Percentiles rank a stretch among this genome's conserved stretches.
Conservation (phyloP, 2,888 invertebrate genomes). For the Phortica okadai region DNA sequence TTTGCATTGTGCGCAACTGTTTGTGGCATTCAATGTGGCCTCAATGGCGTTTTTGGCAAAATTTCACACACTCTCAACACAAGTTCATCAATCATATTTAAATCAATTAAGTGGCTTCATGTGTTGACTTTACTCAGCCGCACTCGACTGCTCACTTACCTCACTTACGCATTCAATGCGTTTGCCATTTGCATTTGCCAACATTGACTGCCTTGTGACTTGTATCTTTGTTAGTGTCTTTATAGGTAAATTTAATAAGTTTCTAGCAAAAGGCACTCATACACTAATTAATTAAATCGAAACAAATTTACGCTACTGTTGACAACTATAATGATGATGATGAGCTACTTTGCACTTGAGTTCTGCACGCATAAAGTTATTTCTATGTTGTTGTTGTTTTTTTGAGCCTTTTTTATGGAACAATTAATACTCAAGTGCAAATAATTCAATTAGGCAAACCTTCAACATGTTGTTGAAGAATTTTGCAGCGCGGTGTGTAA, state of each 20-base stretch:
- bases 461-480: not conserved
- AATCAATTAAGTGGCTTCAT: conserved; percentile 56
- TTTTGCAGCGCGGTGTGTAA: not conserved
- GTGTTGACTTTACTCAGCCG: conserved; percentile 24
- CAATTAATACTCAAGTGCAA: conserved; percentile 30
- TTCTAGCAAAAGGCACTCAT: conserved; percentile 25
- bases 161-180: not conserved
- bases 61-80: conserved; percentile 9
- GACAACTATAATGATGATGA: not conserved
- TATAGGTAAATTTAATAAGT: conserved; percentile 1
- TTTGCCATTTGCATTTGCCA: not conserved
- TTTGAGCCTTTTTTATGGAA: conserved; percentile 1
- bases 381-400: not conserved
- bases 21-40: not conserved
- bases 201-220: too few relatives aligned
- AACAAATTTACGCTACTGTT: conserved; percentile 14
- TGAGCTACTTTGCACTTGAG: not conserved
- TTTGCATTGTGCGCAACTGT: conserved; percentile 9
- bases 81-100: conserved; percentile 59
- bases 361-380: not conserved
- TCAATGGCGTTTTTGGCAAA: not conserved
- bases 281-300: conserved; percentile 27
- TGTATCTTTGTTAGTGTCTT: not conserved
- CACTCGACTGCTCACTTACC: not conserved
- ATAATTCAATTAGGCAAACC: conserved; percentile 27